Evolutionary conservation across 2,888 invertebrate genomes (phyloP), one percentile per base, ranked within the genome.

Genomic region (Dorcus parallelipipedus): DNA sequence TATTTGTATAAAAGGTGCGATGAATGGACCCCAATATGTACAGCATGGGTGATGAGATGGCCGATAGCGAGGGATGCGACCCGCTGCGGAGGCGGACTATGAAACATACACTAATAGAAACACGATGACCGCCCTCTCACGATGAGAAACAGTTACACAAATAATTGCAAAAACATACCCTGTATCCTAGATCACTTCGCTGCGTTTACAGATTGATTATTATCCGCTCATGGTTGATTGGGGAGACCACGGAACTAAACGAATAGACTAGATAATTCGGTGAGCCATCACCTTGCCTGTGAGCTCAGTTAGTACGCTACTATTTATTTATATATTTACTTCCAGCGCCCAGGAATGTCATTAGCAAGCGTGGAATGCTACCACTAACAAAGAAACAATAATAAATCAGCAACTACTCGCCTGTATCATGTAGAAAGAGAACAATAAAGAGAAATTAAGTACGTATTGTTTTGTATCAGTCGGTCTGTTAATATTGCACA

Each of bases 151-250:
- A 73, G 62, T 67, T 84, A 86, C 84, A 84, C 85, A 89, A 88
- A 89, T 88, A 90, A 90, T 89, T 89, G 90, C 89, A 90, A 91
- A 82, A 90, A 89, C 90, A 89, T 91, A 91, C 91, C 91, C 91
- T 91, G 91, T 91, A 90, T 90, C 91, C 91, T 90, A 90, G 84
- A 87, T 88, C 87, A 87, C 87, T 84, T 82, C 84, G 82, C 83
- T 82, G 83, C 84, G 83, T 83, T 74, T 67, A 69, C 60, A 69
- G 67, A 69, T 68, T 73, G 72, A 74, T 75, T 58, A 58, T 54
- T 59, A 49, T 61, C 49, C 40, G 48, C 41, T 59, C 59, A 57
- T 61, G 49, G 49, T 26, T 55, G 50, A 49, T 55, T 55, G 55
- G 49, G 49, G 49, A 55, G 42, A 55, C 49, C 47, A 53, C 43